phyloP scores from a whole-genome alignment of 2,888 invertebrate genomes.

The Tipula vernalis region DNA sequence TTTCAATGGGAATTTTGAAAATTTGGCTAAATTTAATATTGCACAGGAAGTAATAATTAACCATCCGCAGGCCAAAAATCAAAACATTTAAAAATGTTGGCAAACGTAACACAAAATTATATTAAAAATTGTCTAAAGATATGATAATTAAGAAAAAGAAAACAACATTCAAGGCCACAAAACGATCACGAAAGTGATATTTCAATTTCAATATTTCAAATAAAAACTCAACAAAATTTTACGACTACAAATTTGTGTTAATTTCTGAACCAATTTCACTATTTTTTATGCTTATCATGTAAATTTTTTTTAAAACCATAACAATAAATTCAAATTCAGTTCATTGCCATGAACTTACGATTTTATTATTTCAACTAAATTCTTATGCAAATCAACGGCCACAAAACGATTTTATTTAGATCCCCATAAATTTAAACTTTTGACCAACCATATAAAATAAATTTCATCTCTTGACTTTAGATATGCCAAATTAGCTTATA shows the following conservation, averaged over 20 bases:
- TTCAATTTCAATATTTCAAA: too few species aligned
- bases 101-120: too few species aligned
- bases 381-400: background rate
- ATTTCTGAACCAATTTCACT: background rate
- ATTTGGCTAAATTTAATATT: too few species aligned
- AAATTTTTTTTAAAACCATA: background rate
- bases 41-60: too few species aligned
- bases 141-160: background rate
- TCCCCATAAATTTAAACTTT: background rate
- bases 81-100: background rate
- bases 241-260: background rate
- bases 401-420: background rate
- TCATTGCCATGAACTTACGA: background rate
- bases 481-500: background rate
- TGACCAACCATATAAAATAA: background rate
- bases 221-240: background rate
- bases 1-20: too few species aligned
- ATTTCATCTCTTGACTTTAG: background rate
- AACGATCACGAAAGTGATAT: background rate
- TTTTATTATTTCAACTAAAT: background rate
- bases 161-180: background rate
- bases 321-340: background rate
- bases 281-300: background rate
- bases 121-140: too few species aligned
- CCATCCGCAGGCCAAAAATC: too few species aligned